phyloP scores from a whole-genome alignment of 2,797 vertebrate species.

The Furcifer pardalis region DNA sequence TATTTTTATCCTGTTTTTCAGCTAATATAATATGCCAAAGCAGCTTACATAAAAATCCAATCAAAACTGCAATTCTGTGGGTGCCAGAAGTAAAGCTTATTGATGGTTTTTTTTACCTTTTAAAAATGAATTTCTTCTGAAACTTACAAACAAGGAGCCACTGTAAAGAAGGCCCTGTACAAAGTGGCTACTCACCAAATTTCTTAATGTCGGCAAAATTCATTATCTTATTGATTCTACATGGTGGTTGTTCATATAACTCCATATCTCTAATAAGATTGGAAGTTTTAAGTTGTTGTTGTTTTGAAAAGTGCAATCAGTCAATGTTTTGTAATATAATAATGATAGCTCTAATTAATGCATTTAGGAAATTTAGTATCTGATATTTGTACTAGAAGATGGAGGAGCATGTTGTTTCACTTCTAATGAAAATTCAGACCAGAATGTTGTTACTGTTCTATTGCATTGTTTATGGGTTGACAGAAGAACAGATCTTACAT shows the following conservation, averaged over 20 bases:
- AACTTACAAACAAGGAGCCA: too few species aligned
- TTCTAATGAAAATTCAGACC: neutral
- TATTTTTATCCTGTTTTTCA: neutral
- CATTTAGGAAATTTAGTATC: neutral
- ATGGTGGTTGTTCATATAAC: neutral
- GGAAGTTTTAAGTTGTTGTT: neutral
- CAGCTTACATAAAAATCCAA: conserved; percentile 5
- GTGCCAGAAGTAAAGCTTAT: neutral
- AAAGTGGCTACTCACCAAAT: neutral
- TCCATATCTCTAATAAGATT: neutral
- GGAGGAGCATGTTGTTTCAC: neutral
- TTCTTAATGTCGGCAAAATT: neutral
- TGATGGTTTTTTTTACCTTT: neutral
- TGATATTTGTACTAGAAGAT: neutral
- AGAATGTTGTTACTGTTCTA: neutral
- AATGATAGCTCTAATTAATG: neutral
- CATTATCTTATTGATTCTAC: neutral
- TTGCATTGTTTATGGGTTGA: neutral
- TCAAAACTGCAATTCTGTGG: neutral
- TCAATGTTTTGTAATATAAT: neutral
- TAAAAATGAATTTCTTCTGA: neutral
- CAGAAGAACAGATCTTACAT: too few species aligned
- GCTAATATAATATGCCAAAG: neutral
- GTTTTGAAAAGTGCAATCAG: neutral
- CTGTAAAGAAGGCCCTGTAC: neutral